Evolutionary conservation across 1,140 invertebrate genomes (phyloP), one percentile per base, ranked within the genome.

Genomic region (Drosophila ercepeae): DNA sequence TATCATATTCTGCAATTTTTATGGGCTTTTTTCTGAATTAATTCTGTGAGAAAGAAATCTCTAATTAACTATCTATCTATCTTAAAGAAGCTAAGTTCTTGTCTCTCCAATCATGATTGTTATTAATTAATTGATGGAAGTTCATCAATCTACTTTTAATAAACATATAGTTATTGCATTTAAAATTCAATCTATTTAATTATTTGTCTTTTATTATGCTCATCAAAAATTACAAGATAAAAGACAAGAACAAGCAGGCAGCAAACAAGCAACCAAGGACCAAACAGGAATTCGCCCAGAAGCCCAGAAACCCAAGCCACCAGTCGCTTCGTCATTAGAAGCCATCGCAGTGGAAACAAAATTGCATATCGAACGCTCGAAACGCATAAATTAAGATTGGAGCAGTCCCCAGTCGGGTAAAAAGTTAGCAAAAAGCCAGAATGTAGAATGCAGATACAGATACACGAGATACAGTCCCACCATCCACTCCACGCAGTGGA

Each of bases 151-250:
- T 21, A 19, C 60, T 27, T 42, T 6, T 42, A 18, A 18, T 42
- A 3, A 11, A 16, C 23, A 49, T 29, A 60, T 67, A 67, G 67
- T 67, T 27, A 45, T 53, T 25, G 19, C 64, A 44, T 53, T 68
- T 67, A 27, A 53, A 67, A 67, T 53, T 45, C 61, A 45, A 23
- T 68, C 64, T 27, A 44, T 67, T 48, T 68, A 67, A 68, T 68
- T 68, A 68, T 68, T 68, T 68, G 64, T 68, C 39, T 53, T 68
- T 68, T 60, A 68, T 67, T 65, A 65, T 65, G 61, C 51, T 65
- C 13, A 51, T 21, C 25, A 51, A 64, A 41, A 59, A 65, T 51
- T 67, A 53, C 64, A 67, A 68, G 64, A 68, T 68, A 68, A 68
- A 14, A 36, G 49, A 18, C 19, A 14, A n/a, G n/a, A n/a, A 23